These are phyloP conservation scores for Rosalia funebris DNA, from an alignment of 2,888 invertebrate species.

Conservation along the genomic window DNA sequence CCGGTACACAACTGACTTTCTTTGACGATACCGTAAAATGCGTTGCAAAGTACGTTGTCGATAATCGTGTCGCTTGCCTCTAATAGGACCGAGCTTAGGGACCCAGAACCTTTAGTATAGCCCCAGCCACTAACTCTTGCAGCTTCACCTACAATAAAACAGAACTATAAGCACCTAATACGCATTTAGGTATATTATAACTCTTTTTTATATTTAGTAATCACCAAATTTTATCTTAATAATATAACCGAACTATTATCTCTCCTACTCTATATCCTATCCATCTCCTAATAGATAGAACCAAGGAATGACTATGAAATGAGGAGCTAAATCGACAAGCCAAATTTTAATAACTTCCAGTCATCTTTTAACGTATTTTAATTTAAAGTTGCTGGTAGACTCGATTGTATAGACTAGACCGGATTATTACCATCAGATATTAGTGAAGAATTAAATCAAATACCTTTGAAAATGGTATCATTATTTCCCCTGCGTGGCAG, in stretches of 20 bases:
- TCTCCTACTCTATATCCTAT: not conserved
- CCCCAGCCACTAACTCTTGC: slow-evolving; percentile 44
- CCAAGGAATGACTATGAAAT: not conserved
- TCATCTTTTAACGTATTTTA: too few species aligned
- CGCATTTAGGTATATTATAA: not conserved
- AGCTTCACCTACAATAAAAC: slow-evolving; percentile 20
- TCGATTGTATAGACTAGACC: too few species aligned
- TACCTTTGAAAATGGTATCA: slow-evolving; percentile 7
- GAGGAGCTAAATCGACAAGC: not conserved
- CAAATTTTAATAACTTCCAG: too few species aligned
- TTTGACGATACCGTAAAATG: slow-evolving; percentile 18
- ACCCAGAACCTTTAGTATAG: slow-evolving; percentile 28
- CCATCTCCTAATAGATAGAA: not conserved
- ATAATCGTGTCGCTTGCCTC: slow-evolving; percentile 36
- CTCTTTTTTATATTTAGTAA: not conserved
- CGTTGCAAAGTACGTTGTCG: slow-evolving; percentile 29
- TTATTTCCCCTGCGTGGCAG: not conserved
- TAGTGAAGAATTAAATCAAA: too few species aligned
- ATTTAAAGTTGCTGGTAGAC: too few species aligned
- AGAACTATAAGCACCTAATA: not conserved
- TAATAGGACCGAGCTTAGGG: slow-evolving; percentile 28
- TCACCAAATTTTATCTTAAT: not conserved
- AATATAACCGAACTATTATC: not conserved
- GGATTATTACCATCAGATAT: too few species aligned
- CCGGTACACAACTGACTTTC: slow-evolving; percentile 33